These are phyloP conservation scores for Gallinago paraguaiae DNA, from an alignment of 2,113 vertebrate genomes.

Conservation along the genomic window DNA sequence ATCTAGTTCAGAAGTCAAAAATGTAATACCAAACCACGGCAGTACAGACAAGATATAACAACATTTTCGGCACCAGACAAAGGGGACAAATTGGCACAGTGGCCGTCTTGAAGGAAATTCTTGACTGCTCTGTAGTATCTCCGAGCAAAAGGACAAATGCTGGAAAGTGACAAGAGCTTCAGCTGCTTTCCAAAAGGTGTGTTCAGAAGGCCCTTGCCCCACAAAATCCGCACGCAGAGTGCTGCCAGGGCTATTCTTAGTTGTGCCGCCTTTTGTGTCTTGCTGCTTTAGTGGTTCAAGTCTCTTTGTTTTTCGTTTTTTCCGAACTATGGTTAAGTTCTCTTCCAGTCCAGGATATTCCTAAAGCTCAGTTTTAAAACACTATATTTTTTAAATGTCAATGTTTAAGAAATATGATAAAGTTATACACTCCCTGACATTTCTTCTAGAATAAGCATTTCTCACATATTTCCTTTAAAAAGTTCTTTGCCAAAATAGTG, in stretches of 20 bases:
- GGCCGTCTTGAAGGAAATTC: conserved; percentile 59
- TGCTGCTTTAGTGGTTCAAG: conserved; percentile 23
- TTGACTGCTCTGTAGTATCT: conserved; percentile 62
- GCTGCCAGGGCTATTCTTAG: conserved; percentile 54
- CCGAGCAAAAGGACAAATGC: conserved; percentile 43
- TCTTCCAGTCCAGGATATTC: conserved; percentile 16
- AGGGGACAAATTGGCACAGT: conserved; percentile 14
- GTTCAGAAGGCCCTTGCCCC: not conserved
- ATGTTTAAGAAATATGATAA: conserved; percentile 45
- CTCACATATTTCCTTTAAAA: not conserved
- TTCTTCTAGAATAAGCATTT: conserved; percentile 25
- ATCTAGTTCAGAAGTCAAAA: conserved; percentile 64
- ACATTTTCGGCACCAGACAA: conserved; percentile 30
- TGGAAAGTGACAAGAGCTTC: not conserved
- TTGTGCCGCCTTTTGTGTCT: not conserved
- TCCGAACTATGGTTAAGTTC: conserved; percentile 34
- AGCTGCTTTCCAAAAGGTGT: conserved; percentile 61
- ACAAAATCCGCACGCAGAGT: not conserved
- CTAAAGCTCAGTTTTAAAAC: conserved; percentile 29
- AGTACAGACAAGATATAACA: conserved; percentile 59
- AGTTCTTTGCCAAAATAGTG: not conserved
- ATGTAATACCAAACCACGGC: conserved; percentile 38
- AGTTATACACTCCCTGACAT: not conserved
- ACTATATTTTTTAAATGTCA: not conserved
- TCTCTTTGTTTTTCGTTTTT: conserved; percentile 53